phyloP scores from a whole-genome alignment of 2,113 vertebrate species.

The Hydrolagus affinis region DNA sequence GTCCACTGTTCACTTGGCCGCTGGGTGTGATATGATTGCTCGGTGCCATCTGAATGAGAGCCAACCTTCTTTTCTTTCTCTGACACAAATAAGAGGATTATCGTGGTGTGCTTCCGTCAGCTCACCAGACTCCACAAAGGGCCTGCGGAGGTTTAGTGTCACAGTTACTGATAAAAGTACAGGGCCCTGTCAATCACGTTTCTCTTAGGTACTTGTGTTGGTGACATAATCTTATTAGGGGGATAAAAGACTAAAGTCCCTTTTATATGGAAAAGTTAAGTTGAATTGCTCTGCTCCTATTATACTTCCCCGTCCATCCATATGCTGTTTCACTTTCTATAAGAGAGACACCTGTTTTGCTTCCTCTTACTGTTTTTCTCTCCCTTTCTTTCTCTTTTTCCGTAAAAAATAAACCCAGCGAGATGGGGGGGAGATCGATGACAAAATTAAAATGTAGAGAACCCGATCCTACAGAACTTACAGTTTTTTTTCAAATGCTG shows the following conservation, averaged over 20 bases:
- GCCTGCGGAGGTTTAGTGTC: slow-evolving; percentile 73
- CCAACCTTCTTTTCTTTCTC: slow-evolving; percentile 71
- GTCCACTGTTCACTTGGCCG: slow-evolving; percentile 62
- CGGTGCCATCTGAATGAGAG: slow-evolving; percentile 60
- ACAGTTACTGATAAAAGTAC: slow-evolving; percentile 91
- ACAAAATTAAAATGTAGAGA: too few species aligned
- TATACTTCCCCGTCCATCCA: slow-evolving; percentile 44
- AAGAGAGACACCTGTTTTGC: slow-evolving; percentile 30
- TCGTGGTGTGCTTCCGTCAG: slow-evolving; percentile 88
- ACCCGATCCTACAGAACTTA: too few species aligned
- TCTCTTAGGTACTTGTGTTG: slow-evolving; percentile 73
- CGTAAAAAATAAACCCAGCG: not conserved
- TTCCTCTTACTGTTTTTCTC: not conserved
- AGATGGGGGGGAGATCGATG: not conserved
- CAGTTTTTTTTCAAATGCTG: too few species aligned
- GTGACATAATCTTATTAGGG: slow-evolving; percentile 88
- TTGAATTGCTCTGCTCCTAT: slow-evolving; percentile 57
- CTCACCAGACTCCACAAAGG: slow-evolving; percentile 85
- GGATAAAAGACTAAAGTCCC: slow-evolving; percentile 79
- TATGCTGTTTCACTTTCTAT: slow-evolving; percentile 38
- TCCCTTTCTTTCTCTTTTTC: too few species aligned
- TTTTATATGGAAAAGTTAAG: slow-evolving; percentile 71
- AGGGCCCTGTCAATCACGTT: slow-evolving; percentile 88
- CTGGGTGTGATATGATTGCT: slow-evolving; percentile 62
- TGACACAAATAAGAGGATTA: slow-evolving; percentile 99